A percentile compares a stretch with the other conserved stretches of the same genome.
Evolutionary conservation across 2,113 vertebrate genomes (phyloP).

Genomic region (Xiphophorus hellerii): DNA sequence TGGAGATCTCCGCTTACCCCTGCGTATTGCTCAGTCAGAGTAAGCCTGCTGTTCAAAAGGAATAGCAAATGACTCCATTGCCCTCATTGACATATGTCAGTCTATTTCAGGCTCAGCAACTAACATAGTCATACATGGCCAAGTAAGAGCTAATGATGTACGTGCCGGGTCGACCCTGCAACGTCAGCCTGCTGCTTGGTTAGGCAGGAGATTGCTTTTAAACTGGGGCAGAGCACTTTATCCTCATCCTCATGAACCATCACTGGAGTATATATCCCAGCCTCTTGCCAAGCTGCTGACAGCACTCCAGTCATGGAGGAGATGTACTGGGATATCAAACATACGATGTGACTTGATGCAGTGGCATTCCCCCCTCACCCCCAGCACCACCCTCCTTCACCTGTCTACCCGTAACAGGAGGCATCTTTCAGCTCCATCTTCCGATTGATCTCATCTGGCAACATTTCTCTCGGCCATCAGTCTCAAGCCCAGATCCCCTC

Average conservation of each 20-base stretch:
- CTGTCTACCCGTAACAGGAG: conserved; percentile 65
- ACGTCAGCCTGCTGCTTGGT: conserved; percentile 35
- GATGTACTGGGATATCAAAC: conserved; percentile 50
- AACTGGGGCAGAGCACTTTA: conserved; percentile 36
- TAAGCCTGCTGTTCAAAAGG: conserved; percentile 59
- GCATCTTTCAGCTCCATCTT: conserved; percentile 39
- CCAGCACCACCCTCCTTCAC: conserved; percentile 30
- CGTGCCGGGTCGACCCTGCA: conserved; percentile 42
- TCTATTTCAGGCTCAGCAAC: conserved; percentile 71
- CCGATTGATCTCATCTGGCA: conserved; percentile 69
- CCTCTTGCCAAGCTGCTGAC: conserved; percentile 57
- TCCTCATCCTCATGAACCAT: conserved; percentile 43
- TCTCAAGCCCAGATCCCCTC: conserved; percentile 17
- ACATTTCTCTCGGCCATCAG: conserved; percentile 28
- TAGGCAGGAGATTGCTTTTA: conserved; percentile 45
- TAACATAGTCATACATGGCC: conserved; percentile 61
- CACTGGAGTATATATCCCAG: conserved; percentile 33
- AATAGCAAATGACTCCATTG: conserved; percentile 68
- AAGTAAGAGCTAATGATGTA: conserved; percentile 62
- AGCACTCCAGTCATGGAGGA: conserved; percentile 23
- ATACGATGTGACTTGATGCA: conserved; percentile 60
- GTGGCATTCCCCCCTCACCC: conserved; percentile 45
- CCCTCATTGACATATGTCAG: conserved; percentile 71
- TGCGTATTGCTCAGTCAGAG: conserved; percentile 40
- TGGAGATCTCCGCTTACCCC: conserved; percentile 36